A percentile compares a stretch with the other conserved stretches of the same genome.
Conservation (phyloP, 2,797 vertebrate species). For the Rhabdophis nuchalis region DNA sequence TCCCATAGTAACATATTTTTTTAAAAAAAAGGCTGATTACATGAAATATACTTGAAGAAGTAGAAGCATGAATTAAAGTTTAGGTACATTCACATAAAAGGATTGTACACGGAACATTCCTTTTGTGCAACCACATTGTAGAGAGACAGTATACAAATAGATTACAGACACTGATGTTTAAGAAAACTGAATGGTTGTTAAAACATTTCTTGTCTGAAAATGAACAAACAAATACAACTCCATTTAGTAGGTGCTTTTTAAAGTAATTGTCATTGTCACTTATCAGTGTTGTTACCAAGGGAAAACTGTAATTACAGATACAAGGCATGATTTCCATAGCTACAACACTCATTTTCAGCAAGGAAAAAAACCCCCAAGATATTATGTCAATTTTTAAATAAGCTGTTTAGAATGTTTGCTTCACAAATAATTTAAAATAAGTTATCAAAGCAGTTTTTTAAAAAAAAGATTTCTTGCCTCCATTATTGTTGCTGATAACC, state of each 20-base stretch:
- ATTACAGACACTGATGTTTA: neutral
- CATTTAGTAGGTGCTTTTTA: slow-evolving; percentile 11
- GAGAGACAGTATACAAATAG: neutral
- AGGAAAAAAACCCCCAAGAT: neutral
- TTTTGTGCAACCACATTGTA: neutral
- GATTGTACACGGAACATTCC: neutral
- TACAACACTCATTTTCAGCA: neutral
- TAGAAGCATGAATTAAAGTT: neutral
- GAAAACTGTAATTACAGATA: slow-evolving; percentile 12
- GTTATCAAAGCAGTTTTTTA: slow-evolving; percentile 1
- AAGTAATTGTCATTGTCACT: neutral
- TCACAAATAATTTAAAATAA: neutral
- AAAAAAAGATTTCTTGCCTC: neutral
- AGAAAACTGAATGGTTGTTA: neutral
- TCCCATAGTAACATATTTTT: neutral
- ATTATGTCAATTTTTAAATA: neutral
- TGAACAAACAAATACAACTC: slow-evolving; percentile 6
- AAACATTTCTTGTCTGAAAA: neutral
- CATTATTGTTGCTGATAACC: neutral
- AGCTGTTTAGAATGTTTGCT: neutral
- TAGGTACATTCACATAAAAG: neutral
- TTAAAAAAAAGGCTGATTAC: neutral
- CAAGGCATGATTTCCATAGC: neutral
- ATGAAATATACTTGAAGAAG: neutral
- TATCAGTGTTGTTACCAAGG: neutral